A percentile compares a stretch with the other conserved stretches of the same genome.
Evolutionary conservation across 2,113 vertebrate species (phyloP).

Genomic region (Callospermophilus lateralis): DNA sequence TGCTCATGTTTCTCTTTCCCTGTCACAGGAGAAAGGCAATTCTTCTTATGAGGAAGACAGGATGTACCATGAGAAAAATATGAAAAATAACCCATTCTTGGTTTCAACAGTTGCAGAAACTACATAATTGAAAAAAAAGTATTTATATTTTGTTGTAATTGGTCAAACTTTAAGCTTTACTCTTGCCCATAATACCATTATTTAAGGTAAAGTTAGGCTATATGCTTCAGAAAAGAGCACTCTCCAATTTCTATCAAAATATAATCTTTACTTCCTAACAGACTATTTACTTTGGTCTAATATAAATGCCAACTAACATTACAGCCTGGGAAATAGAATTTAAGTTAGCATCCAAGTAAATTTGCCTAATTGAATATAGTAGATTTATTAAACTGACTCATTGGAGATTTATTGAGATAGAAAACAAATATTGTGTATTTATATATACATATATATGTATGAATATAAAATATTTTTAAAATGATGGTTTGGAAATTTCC

Average conservation of each 20-base stretch:
- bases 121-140: slow-evolving; percentile 15
- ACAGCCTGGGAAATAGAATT: not conserved
- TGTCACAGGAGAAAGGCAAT: slow-evolving; percentile 79
- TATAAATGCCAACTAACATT: not conserved
- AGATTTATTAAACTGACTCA: slow-evolving; percentile 41
- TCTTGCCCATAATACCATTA: not conserved
- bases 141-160: slow-evolving; percentile 34
- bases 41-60: slow-evolving; percentile 80
- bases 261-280: not conserved
- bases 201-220: not conserved
- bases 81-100: slow-evolving; percentile 80
- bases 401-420: not conserved
- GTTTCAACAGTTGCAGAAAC: not conserved
- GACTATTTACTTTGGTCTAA: not conserved
- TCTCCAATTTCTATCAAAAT: not conserved
- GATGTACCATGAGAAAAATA: slow-evolving; percentile 63
- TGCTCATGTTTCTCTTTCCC: slow-evolving; percentile 79
- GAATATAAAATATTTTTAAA: not conserved
- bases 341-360: not conserved
- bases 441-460: not conserved
- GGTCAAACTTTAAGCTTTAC: not conserved
- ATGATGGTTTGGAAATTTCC: not conserved
- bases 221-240: not conserved
- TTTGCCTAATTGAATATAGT: slow-evolving; percentile 31
- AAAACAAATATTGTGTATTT: not conserved